Conservation (phyloP, 2,888 invertebrate genomes). For the Macropis europaea region DNA sequence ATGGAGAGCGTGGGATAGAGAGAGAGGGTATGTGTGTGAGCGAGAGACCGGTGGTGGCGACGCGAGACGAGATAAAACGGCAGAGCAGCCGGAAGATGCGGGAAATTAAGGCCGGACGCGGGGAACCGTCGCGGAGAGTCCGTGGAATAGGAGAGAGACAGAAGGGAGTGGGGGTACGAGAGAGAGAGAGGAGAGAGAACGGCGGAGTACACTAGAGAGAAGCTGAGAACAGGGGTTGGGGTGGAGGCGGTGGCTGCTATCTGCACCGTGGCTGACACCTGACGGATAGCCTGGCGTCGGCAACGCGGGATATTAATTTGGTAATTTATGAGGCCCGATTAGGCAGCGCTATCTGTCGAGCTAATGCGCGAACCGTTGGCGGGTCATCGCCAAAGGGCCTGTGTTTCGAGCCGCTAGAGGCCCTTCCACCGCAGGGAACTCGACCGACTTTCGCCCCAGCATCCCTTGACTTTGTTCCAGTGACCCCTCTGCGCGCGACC, state of each 20-base stretch:
- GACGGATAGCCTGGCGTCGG: constrained; percentile 77
- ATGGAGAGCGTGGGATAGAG: too few species aligned
- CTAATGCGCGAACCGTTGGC: constrained; percentile 79
- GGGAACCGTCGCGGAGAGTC: too few species aligned
- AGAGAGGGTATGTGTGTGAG: too few species aligned
- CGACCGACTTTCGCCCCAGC: background rate
- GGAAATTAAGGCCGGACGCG: too few species aligned
- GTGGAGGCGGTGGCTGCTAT: constrained; percentile 67
- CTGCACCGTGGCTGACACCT: constrained; percentile 76
- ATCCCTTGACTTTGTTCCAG: background rate
- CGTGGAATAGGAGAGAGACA: too few species aligned
- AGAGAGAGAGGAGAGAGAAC: background rate
- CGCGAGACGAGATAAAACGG: too few species aligned
- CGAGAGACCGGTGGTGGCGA: background rate
- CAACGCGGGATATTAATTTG: constrained; percentile 79
- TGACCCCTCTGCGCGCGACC: too few species aligned
- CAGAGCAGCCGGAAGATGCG: too few species aligned
- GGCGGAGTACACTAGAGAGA: constrained; percentile 37
- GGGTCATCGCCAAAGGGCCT: constrained; percentile 73
- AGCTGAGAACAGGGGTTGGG: constrained; percentile 52
- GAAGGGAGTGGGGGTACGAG: too few species aligned
- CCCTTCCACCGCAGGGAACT: constrained; percentile 53
- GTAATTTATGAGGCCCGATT: constrained; percentile 79
- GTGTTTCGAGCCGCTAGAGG: constrained; percentile 62
- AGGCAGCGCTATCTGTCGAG: constrained; percentile 77